These are phyloP conservation scores for Drosophila asahinai DNA, from an alignment of 1,140 invertebrate species.

Conservation along the genomic window DNA sequence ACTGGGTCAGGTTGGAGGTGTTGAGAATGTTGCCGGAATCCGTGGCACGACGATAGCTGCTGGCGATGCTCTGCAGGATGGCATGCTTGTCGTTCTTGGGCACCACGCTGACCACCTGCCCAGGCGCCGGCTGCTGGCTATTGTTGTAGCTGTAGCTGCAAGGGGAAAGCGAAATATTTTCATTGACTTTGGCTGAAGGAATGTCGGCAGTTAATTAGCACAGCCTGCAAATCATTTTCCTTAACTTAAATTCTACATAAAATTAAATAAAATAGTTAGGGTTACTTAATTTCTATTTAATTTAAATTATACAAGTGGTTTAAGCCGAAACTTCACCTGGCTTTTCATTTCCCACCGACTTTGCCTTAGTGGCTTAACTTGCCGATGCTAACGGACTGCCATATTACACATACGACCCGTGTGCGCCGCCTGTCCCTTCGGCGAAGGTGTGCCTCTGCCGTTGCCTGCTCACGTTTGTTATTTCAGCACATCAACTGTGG, in stretches of 20 bases:
- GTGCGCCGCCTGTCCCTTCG: slow-evolving; percentile 11
- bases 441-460: slow-evolving; percentile 35
- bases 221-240: too few relatives aligned
- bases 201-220: background rate
- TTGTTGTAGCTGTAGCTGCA: slow-evolving; percentile 57
- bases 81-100: slow-evolving; percentile 90
- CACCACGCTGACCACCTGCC: slow-evolving; percentile 85
- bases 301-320: slow-evolving; percentile 13
- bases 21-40: slow-evolving; percentile 43
- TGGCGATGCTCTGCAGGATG: slow-evolving; percentile 90
- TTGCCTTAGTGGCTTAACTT: slow-evolving; percentile 26
- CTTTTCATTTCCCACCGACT: background rate
- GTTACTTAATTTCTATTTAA: background rate
- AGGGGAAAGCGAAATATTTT: background rate
- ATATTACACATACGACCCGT: slow-evolving; percentile 75
- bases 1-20: slow-evolving; percentile 29
- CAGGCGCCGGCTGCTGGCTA: slow-evolving; percentile 44
- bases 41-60: slow-evolving; percentile 68
- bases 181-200: background rate
- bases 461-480: slow-evolving; percentile 62
- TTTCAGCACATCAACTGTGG: slow-evolving; percentile 76
- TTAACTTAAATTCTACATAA: background rate
- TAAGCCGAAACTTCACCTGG: background rate
- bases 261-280: too few relatives aligned
- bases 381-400: slow-evolving; percentile 19